These are phyloP conservation scores for Drosophila prostipennis DNA, from an alignment of 2,888 invertebrate species.

Conservation along the genomic window DNA sequence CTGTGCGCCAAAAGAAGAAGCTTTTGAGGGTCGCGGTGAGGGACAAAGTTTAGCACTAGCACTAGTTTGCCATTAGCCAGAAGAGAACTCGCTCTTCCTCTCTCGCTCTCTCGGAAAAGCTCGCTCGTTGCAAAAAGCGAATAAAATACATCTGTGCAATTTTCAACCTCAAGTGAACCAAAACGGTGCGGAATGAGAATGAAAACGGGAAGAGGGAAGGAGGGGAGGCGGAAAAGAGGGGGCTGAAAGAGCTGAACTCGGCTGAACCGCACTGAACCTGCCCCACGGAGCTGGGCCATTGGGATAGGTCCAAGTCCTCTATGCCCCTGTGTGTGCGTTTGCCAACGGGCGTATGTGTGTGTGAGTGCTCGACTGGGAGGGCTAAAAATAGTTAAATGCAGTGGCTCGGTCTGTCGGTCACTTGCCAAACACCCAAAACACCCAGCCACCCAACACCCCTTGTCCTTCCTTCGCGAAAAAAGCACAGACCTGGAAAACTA, in stretches of 20 bases:
- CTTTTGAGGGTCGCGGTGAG: constrained; percentile 79
- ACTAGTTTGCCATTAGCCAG: constrained; percentile 19
- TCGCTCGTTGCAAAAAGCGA: constrained; percentile 34
- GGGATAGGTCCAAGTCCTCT: constrained; percentile 75
- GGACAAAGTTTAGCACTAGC: constrained; percentile 50
- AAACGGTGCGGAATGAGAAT: constrained; percentile 9
- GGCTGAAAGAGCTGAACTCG: constrained; percentile 19
- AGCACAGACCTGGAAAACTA: not conserved
- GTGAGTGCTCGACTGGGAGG: constrained; percentile 37
- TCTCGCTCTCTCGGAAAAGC: constrained; percentile 21
- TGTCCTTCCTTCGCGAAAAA: constrained; percentile 5
- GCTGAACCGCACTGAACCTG: constrained; percentile 56
- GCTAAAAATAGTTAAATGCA: constrained; percentile 70
- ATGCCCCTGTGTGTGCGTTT: constrained; percentile 9
- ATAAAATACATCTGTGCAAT: constrained; percentile 44
- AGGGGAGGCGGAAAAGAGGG: not conserved
- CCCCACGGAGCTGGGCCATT: constrained; percentile 58
- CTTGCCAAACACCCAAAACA: constrained; percentile 44
- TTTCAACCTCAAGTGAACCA: constrained; percentile 39
- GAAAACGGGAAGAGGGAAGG: no score
- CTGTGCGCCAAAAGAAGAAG: constrained; percentile 46
- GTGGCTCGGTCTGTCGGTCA: constrained; percentile 62
- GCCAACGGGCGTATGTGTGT: constrained; percentile 9
- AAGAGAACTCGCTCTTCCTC: constrained; percentile 10
- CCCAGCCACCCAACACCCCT: not conserved